Base-by-base conservation (phyloP, 1,140 invertebrate species). In the Maniola jurtina region DNA sequence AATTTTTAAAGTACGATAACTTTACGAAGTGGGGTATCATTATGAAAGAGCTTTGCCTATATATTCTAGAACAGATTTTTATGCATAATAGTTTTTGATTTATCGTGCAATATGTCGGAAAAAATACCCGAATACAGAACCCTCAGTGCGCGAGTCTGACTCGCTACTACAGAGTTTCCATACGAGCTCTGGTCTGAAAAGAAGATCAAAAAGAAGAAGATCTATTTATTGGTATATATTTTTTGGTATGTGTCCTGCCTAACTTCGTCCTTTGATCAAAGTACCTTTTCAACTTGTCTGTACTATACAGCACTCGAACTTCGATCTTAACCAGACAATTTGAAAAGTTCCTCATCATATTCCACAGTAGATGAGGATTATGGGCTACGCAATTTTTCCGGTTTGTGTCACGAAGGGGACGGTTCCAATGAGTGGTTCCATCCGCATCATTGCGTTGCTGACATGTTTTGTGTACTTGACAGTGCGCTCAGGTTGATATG, bases 391-490 rank as follows among this genome's bases (percentile, higher is more conserved):
- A 60, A 73, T 50, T 68, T 50, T 55, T 64, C 56, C 40, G 74
- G 63, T 42, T 79, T 71, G 69, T 69, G 73, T 52, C 14, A 63
- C 54, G 59, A 56, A 50, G 54, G 71, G 71, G 72, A 65, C 63
- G 63, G 80, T 84, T 84, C 77, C 74, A 68, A 68, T 73, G 81
- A 81, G 79, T 83, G 81, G 75, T 73, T 72, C 58, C 70, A 69
- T 80, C 72, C 78, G 81, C 76, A 74, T 75, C 76, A 84, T 79
- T 82, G 77, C 79, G 54, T 70, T 68, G 73, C 61, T 78, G 79
- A 83, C 83, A 83, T 83, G 73, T 84, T 80, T 73, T 76, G 73
- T 80, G 73, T 76, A 79, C 76, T 77, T 77, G 77, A 81, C 77
- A 81, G 80, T 79, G 71, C 67, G 62, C 63, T 71, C 61, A 56